Conservation (phyloP, 2,797 vertebrate genomes). For the Manis pentadactyla region DNA sequence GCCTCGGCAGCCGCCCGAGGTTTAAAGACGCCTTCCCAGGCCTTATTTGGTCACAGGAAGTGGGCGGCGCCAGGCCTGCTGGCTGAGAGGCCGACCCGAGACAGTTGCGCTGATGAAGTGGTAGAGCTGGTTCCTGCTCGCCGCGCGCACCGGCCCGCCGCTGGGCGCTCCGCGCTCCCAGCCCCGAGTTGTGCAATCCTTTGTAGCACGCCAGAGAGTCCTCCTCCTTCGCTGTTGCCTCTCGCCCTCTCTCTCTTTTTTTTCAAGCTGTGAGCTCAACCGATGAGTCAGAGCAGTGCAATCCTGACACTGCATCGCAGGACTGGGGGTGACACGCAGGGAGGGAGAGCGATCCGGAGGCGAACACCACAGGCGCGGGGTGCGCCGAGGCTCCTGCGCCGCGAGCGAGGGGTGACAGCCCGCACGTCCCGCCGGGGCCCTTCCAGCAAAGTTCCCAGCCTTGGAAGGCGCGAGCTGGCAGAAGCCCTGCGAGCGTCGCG, state of each 20-base stretch:
- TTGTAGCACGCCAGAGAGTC: slow-evolving; percentile 76
- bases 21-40: slow-evolving; percentile 74
- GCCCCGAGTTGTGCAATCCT: slow-evolving; percentile 85
- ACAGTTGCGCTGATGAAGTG: slow-evolving; percentile 83
- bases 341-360: slow-evolving; percentile 74
- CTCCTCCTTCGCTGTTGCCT: slow-evolving; percentile 78
- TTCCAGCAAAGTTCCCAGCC: slow-evolving; percentile 79
- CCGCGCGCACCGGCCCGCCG: slow-evolving; percentile 73
- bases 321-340: slow-evolving; percentile 81
- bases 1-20: slow-evolving; percentile 54
- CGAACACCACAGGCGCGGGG: slow-evolving; percentile 42
- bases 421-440: slow-evolving; percentile 61
- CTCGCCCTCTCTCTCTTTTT: slow-evolving; percentile 73
- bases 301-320: slow-evolving; percentile 86
- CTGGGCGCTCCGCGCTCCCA: slow-evolving; percentile 73
- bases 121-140: slow-evolving; percentile 83
- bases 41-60: slow-evolving; percentile 86
- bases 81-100: slow-evolving; percentile 59
- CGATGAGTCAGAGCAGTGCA: slow-evolving; percentile 88
- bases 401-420: slow-evolving; percentile 65
- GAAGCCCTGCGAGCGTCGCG: slow-evolving; percentile 51
- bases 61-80: slow-evolving; percentile 82
- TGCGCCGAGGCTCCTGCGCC: slow-evolving; percentile 49
- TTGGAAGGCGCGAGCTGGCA: slow-evolving; percentile 49
- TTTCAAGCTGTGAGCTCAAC: slow-evolving; percentile 87